Percentiles rank a stretch among this genome's conserved stretches.
phyloP scores from a whole-genome alignment of 2,888 invertebrate genomes.

The Aporophyla nigra region DNA sequence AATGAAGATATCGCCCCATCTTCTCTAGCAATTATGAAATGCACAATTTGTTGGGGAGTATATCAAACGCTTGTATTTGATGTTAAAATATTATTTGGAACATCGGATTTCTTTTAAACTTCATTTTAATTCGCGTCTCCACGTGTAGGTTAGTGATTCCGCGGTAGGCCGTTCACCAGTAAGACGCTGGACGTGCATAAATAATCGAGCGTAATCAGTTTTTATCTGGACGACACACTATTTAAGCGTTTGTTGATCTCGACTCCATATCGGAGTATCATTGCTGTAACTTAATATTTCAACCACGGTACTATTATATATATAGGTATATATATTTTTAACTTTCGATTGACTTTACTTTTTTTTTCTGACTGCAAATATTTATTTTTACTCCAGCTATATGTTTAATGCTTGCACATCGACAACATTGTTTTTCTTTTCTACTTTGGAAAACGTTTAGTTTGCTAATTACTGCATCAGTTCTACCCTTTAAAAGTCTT shows the following conservation, averaged over 20 bases:
- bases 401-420: neutral
- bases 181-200: constrained; percentile 83
- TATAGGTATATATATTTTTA: too few relatives aligned
- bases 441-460: neutral
- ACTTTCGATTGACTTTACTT: neutral
- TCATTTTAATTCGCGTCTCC: constrained; percentile 10
- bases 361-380: constrained; percentile 1
- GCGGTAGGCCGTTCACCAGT: constrained; percentile 76
- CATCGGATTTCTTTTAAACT: neutral
- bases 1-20: constrained; percentile 86
- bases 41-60: constrained; percentile 64
- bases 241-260: constrained; percentile 83
- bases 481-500: neutral
- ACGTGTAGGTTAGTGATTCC: constrained; percentile 8
- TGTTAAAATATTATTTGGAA: constrained; percentile 14
- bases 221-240: constrained; percentile 83
- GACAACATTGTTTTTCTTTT: neutral
- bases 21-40: constrained; percentile 80
- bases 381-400: neutral
- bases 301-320: neutral
- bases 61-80: constrained; percentile 10
- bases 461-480: neutral
- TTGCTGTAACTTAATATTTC: constrained; percentile 31
- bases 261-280: constrained; percentile 18
- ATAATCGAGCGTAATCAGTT: constrained; percentile 85